Conservation (phyloP, 2,888 invertebrate genomes). For the Drosophila prolongata region DNA sequence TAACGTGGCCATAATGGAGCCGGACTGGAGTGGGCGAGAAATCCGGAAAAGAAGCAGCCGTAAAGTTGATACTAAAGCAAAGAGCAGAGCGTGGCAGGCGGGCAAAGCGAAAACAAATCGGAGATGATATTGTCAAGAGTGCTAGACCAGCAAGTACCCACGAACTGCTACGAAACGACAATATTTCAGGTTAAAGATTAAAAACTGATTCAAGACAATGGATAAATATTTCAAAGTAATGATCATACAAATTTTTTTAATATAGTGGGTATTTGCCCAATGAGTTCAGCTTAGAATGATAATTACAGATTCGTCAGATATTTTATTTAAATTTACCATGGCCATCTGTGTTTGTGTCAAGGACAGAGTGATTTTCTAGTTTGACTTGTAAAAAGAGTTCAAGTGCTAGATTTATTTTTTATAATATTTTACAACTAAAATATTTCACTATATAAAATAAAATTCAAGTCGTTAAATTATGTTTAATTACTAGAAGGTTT, state of each 20-base stretch:
- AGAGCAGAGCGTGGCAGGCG: slow-evolving; percentile 16
- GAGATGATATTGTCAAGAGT: slow-evolving; percentile 18
- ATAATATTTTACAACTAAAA: neutral
- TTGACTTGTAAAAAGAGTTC: neutral
- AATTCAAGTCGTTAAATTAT: neutral
- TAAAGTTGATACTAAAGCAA: slow-evolving; percentile 69
- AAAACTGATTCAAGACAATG: too few relatives aligned
- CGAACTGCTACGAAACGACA: neutral
- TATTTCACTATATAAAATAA: neutral
- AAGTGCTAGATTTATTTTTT: neutral
- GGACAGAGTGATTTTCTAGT: neutral
- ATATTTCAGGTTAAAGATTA: too few relatives aligned
- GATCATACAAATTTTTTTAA: too few relatives aligned
- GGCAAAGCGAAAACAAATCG: slow-evolving; percentile 33
- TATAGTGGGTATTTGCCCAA: too few relatives aligned
- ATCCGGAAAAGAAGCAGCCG: slow-evolving; percentile 27
- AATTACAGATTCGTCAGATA: too few relatives aligned
- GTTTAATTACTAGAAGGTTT: neutral
- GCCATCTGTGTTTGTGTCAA: neutral
- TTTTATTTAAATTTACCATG: too few relatives aligned
- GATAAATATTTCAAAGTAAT: too few relatives aligned
- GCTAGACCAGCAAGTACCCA: slow-evolving; percentile 26
- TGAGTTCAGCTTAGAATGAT: too few relatives aligned
- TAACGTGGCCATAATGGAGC: slow-evolving; percentile 71
- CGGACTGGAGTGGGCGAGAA: slow-evolving; percentile 24